Evolutionary conservation across 1,140 invertebrate species (phyloP), one percentile per base, ranked within the genome.

Genomic region (Drosophila persimilis): DNA sequence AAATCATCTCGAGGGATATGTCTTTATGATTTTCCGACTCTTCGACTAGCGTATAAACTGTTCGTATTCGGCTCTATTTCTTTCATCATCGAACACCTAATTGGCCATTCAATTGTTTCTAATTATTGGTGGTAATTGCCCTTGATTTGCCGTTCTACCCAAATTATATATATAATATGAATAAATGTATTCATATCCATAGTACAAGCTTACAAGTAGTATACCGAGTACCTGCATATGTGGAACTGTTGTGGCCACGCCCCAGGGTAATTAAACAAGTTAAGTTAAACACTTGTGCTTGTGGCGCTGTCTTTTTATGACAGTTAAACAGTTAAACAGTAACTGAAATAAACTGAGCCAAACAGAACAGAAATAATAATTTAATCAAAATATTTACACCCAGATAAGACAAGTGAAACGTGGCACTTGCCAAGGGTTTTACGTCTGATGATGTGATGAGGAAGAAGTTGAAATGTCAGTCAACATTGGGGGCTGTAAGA

Each of bases 351-450:
- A 46, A 48, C 44, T 69, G 51, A 67, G 67, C 55, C 63, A 67
- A 69, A 67, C 48, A 26, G 67, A 56, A 56, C 35, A 62, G 22
- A 56, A 67, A 67, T 43, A 55, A 20, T 44, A 29, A 56, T 47
- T 67, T 48, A 67, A 56, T 69, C 35, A 70, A 48, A 69, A 69
- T 69, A 70, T 70, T 70, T 70, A 45, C 64, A 8, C 13, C 6
- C 66, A 58, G 66, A 70, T 70, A 69, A 70, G 66, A 70, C 66
- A 70, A 69, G 63, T 11, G 66, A 69, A 69, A 69, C 63, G 65
- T 56, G 67, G 31, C 47, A 24, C 35, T 39, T 39, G 35, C 11
- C 11, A 39, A 39, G 35, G 35, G 35, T 4, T 39, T 39, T 11
- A 1, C 3, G 35, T 7, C 9, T 22, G 17, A 17, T 57, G 22